These are phyloP conservation scores for Andrena praecox DNA, from an alignment of 2,888 invertebrate species.

Conservation along the genomic window DNA sequence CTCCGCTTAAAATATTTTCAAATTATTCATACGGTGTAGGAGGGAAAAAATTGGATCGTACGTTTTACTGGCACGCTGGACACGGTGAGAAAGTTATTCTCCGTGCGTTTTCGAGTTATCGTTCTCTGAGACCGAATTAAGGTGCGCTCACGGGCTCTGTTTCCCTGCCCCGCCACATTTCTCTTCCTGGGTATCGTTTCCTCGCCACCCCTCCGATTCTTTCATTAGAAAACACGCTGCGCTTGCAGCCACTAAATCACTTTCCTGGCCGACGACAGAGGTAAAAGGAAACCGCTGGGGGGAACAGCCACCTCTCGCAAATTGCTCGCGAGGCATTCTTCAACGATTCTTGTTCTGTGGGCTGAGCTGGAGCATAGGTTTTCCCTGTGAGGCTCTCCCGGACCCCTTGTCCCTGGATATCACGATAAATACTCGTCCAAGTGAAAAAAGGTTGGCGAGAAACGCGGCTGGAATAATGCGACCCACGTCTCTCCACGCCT, in stretches of 20 bases:
- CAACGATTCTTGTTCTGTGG: constrained; percentile 10
- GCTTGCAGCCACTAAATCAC: constrained; percentile 51
- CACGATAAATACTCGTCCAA: constrained; percentile 20
- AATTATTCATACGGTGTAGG: constrained; percentile 1
- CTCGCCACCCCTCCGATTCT: constrained; percentile 32
- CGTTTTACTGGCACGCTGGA: not conserved
- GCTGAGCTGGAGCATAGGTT: constrained; percentile 5
- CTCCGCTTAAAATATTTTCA: not conserved
- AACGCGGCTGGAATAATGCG: not conserved
- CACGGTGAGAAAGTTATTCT: not conserved
- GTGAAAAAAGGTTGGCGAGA: not conserved
- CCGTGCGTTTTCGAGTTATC: not conserved
- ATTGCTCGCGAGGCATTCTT: constrained; percentile 26
- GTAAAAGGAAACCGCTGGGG: constrained; percentile 2
- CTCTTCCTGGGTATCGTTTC: constrained; percentile 16
- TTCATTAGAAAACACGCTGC: constrained; percentile 55
- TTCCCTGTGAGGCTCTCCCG: not conserved
- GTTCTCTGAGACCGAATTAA: constrained; percentile 9
- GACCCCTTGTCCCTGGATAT: not conserved
- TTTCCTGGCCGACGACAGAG: not conserved
- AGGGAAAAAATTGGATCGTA: not conserved
- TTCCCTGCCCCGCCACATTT: not conserved
- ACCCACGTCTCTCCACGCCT: not conserved
- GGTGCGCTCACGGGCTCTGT: not conserved
- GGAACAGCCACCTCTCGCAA: constrained; percentile 20